Conservation (phyloP, 2,888 invertebrate genomes). For the Oithona nana region DNA sequence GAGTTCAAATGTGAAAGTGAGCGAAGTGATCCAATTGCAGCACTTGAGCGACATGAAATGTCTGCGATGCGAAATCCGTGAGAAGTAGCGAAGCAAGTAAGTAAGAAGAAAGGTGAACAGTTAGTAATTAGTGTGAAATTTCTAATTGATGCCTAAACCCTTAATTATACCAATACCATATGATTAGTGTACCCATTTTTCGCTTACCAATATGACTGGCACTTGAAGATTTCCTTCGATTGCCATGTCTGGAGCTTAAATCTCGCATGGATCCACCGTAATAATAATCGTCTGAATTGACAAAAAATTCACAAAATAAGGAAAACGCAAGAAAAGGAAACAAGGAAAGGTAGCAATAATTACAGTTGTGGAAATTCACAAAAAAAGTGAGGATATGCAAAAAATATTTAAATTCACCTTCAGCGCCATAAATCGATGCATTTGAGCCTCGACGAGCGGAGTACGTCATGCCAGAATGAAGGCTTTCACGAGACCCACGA, state of each 20-base stretch:
- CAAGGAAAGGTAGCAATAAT: constrained; percentile 18
- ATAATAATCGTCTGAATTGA: constrained; percentile 15
- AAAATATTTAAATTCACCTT: neutral
- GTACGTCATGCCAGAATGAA: constrained; percentile 14
- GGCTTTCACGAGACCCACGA: constrained; percentile 20
- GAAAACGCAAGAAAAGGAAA: constrained; percentile 35
- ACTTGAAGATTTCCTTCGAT: constrained; percentile 13
- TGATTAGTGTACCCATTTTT: neutral
- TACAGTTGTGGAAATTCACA: too few relatives aligned
- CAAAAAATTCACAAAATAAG: constrained; percentile 36
- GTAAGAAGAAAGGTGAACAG: too few relatives aligned
- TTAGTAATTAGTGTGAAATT: too few relatives aligned
- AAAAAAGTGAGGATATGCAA: constrained; percentile 2
- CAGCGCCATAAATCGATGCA: constrained; percentile 19
- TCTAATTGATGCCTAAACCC: too few relatives aligned
- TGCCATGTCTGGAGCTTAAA: constrained; percentile 1
- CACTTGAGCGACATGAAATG: neutral
- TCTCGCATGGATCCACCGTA: constrained; percentile 16
- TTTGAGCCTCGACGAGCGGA: constrained; percentile 20
- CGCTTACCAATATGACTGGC: constrained; percentile 12
- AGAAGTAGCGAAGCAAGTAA: too few relatives aligned
- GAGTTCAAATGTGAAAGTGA: constrained; percentile 11
- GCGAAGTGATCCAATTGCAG: neutral
- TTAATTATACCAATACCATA: neutral
- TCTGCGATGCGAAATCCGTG: neutral